Percentiles rank a stretch among this genome's conserved stretches.
Evolutionary conservation across 2,797 vertebrate species (phyloP).

Genomic region (Melanotaenia trifasciata): DNA sequence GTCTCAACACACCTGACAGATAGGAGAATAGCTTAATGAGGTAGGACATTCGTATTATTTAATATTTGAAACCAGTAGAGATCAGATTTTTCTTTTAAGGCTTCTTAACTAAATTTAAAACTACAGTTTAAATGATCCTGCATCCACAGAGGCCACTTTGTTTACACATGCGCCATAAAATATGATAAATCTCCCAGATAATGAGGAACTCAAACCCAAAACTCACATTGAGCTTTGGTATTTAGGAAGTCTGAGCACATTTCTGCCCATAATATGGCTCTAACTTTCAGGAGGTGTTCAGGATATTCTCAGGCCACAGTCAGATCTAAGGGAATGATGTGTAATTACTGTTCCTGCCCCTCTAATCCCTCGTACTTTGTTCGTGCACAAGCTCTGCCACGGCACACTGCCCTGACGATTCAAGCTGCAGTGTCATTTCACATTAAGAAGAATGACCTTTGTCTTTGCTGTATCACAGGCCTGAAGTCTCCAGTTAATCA

Average conservation of each 20-base stretch:
- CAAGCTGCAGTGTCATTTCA: constrained; percentile 66
- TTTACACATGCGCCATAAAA: constrained; percentile 1
- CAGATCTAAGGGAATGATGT: constrained; percentile 70
- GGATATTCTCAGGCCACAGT: constrained; percentile 38
- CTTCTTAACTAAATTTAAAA: constrained; percentile 27
- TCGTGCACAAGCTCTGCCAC: constrained; percentile 12
- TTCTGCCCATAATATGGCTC: constrained; percentile 12
- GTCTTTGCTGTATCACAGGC: constrained; percentile 69
- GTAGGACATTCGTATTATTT: constrained; percentile 28
- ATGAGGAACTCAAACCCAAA: constrained; percentile 19
- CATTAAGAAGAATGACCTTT: constrained; percentile 81
- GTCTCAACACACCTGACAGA: constrained; percentile 36
- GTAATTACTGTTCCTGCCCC: constrained; percentile 60
- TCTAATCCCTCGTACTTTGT: constrained; percentile 2
- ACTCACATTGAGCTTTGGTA: neutral
- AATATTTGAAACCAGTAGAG: constrained; percentile 46
- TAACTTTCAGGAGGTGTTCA: constrained; percentile 39
- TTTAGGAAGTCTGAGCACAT: constrained; percentile 28
- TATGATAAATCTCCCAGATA: neutral
- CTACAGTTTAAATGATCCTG: neutral
- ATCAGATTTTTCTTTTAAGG: constrained; percentile 10
- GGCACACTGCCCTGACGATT: constrained; percentile 45
- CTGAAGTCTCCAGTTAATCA: constrained; percentile 79
- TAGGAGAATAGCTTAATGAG: constrained; percentile 73
- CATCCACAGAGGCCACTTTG: constrained; percentile 12